phyloP scores from a whole-genome alignment of 2,888 invertebrate genomes.

The Entomobrya multifasciata region DNA sequence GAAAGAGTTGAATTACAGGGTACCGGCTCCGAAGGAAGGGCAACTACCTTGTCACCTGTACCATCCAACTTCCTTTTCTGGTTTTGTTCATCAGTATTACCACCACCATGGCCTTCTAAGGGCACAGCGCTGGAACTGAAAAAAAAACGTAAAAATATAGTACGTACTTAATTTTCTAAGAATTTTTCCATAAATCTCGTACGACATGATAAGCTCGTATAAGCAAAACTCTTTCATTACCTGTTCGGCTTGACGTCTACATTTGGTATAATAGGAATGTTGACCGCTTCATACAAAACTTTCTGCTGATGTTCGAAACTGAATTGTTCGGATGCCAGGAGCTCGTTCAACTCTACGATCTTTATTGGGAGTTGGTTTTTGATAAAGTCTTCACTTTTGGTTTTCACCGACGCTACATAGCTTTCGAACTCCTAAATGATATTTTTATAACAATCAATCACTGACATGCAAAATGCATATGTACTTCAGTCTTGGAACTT shows the following conservation, averaged over 20 bases:
- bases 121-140: slow-evolving; percentile 51
- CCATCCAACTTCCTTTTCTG: slow-evolving; percentile 85
- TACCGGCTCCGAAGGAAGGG: slow-evolving; percentile 90
- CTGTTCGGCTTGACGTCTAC: slow-evolving; percentile 86
- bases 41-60: slow-evolving; percentile 30
- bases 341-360: slow-evolving; percentile 93
- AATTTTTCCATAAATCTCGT: too few relatives aligned
- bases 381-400: slow-evolving; percentile 90
- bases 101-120: slow-evolving; percentile 52
- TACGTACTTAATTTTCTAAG: too few relatives aligned
- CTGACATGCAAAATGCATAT: too few relatives aligned
- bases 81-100: slow-evolving; percentile 45
- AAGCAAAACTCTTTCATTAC: slow-evolving; percentile 80
- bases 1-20: slow-evolving; percentile 93
- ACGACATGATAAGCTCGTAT: too few relatives aligned
- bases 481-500: not conserved
- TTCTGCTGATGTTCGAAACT: slow-evolving; percentile 85
- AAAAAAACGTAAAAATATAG: too few relatives aligned
- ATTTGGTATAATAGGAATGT: slow-evolving; percentile 94
- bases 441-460: slow-evolving; percentile 23
- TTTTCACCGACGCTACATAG: slow-evolving; percentile 74
- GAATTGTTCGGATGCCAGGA: slow-evolving; percentile 91
- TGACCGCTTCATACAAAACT: slow-evolving; percentile 90
- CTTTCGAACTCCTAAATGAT: slow-evolving; percentile 75
- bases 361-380: slow-evolving; percentile 95